Base-by-base conservation (phyloP, 1,140 invertebrate species). In the Drosophila pandora region DNA sequence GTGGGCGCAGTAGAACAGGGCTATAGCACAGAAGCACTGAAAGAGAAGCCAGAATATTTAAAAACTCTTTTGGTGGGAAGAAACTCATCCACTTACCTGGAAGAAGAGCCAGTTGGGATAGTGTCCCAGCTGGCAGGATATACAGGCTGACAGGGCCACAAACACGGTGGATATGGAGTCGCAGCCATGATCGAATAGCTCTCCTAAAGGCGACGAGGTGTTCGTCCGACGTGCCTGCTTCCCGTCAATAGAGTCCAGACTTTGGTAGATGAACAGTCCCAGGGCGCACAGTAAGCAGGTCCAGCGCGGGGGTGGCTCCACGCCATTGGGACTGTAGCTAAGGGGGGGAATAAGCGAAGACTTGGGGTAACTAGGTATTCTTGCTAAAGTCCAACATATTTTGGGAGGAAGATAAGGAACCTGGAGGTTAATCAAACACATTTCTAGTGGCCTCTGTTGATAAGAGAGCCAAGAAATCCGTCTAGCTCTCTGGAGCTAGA, bases 101-200 rank as follows among this genome's bases (percentile, higher is more conserved):
- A 98, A 97, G 93, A 99, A 98, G 94, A 99, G 96, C 95, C 97
- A 97, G 49, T 95, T 95, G 22, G 97, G 97, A 92, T 97, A 96
- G 81, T 95, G 94, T 3, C 98, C 99, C 56, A 99, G 92, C 88
- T 97, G 96, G 59, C 99, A 95, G 47, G 98, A 96, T 81, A 97
- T 96, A 90, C 97, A 98, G 0, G 97, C 96, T 6, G 98, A 98
- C 2, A 99, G 90, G 0, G 97, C 97, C 32, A 99, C 98, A 93
- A 99, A 99, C 59, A 99, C 98, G 94, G 97, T 97, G 17, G 96
- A 97, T 91, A 98, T 95, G 17, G 98, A 98, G 93, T 99, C 99
- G 93, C 99, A 99, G 77, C 99, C 99, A 94, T 99, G 99, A 93
- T 99, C 99, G 93, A 99, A 99, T 3, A 99, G 94, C 94, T 99